Evolutionary conservation across 64 coral and sea anemone species (phyloP), one percentile per base, ranked within the genome.

Genomic region (Porites australiensis): DNA sequence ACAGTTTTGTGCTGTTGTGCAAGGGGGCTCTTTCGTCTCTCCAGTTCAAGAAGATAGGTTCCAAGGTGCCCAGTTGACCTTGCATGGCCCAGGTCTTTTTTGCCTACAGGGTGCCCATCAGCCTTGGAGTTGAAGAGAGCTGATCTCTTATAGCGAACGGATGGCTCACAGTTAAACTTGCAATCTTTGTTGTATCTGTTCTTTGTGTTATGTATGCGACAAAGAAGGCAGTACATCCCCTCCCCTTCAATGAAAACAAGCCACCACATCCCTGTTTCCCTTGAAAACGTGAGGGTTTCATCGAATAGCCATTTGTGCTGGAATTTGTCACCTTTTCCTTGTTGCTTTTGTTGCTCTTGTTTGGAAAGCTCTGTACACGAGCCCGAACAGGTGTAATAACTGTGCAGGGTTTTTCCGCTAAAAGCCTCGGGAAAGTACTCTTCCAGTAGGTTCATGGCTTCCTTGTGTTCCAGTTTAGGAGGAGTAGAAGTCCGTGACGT

Each of bases 201-300:
- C 91, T 71, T 79, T 1, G 63, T 93, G 18, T 79, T 93, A 23
- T 87, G 82, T n/a, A 87, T 84, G 8, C 79, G 79, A 18, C 70
- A 92, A 92, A 92, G 90, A 37, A 85, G 79, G 90, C 90, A 72
- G 82, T 82, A 85, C 79, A 92, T 85, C 20, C 54, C 90, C 53
- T 92, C 50, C 13, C 90, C 90, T 92, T 85, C 67, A 12, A 92
- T 53, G 61, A 48, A 92, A 58, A 76, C 4, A 3, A 92, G 68
- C 79, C 79, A 92, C 27, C 68, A 92, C 69, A 92, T 81, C 58
- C 88, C 72, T 49, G 72, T 79, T 77, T 89, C 87, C 27, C 75
- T 50, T 2, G 23, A 78, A 89, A 78, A 90, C 22, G 88, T 61
- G 0, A 90, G 77, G 18, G 58, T 48, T n/a, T 89, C 88, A 13